Percentiles rank a stretch among this genome's conserved stretches.
These are phyloP conservation scores for Oryzias curvinotus DNA, from an alignment of 2,113 vertebrate genomes.

Conservation along the genomic window DNA sequence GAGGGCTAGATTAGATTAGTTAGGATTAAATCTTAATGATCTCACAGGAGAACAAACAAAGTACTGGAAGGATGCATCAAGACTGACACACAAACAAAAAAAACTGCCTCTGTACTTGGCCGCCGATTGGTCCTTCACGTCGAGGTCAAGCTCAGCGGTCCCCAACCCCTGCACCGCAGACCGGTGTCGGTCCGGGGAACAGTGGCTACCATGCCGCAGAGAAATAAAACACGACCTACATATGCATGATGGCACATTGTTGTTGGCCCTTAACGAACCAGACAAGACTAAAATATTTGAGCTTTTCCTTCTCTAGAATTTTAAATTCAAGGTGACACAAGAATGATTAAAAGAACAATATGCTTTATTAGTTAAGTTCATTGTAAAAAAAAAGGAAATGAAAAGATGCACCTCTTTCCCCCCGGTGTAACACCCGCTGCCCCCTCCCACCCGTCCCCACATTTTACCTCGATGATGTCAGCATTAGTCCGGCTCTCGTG, in stretches of 20 bases:
- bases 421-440: neutral
- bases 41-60: conserved; percentile 2
- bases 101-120: too few species aligned
- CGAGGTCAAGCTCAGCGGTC: too few species aligned
- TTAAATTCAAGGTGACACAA: neutral
- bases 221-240: too few species aligned
- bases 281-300: neutral
- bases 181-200: neutral
- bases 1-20: conserved; percentile 28
- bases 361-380: neutral
- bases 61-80: neutral
- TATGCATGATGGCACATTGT: neutral
- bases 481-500: conserved; percentile 75
- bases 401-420: neutral
- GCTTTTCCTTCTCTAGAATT: neutral
- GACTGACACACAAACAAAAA: neutral
- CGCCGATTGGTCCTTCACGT: too few species aligned
- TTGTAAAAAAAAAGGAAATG: neutral
- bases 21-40: conserved; percentile 22
- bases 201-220: too few species aligned
- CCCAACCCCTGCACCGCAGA: too few species aligned
- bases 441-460: neutral
- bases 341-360: neutral
- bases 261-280: neutral
- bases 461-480: conserved; percentile 74